Percentiles rank a stretch among this genome's conserved stretches.
These are phyloP conservation scores for Drosophila pseudotalamancana DNA, from an alignment of 2,888 invertebrate species.

Conservation along the genomic window DNA sequence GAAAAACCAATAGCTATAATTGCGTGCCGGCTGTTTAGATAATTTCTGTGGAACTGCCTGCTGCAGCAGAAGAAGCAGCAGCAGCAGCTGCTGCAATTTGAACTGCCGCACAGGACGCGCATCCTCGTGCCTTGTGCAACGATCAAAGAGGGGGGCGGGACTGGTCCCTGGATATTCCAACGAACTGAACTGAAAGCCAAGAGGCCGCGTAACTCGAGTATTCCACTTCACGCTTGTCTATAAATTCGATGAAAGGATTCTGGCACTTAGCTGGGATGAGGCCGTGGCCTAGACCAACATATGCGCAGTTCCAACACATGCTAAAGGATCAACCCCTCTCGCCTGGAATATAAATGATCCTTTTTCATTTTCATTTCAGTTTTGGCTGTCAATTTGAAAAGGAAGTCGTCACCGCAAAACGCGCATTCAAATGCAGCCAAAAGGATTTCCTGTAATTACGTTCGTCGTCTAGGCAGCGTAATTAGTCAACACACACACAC, in stretches of 20 bases:
- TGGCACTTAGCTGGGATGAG: conserved; percentile 52
- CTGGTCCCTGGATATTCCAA: conserved; percentile 10
- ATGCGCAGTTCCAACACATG: conserved; percentile 39
- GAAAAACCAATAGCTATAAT: conserved; percentile 48
- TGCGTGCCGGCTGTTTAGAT: conserved; percentile 39
- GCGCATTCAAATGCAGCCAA: conserved; percentile 56
- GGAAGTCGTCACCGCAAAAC: conserved; percentile 44
- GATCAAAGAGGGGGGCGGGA: conserved; percentile 18
- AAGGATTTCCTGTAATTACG: conserved; percentile 76
- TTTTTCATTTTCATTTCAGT: conserved; percentile 9
- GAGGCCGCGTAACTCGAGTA: conserved; percentile 66
- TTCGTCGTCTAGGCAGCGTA: conserved; percentile 38
- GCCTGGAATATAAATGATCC: conserved; percentile 48
- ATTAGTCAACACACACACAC: conserved; percentile 50
- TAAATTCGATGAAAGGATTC: conserved; percentile 62
- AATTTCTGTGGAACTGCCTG: conserved; percentile 43
- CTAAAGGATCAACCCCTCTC: conserved; percentile 29
- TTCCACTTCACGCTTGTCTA: conserved; percentile 63
- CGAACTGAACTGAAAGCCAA: conserved; percentile 28
- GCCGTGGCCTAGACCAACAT: conserved; percentile 13
- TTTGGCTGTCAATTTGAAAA: conserved; percentile 41
- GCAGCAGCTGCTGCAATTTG: conserved; percentile 51
- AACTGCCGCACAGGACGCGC: conserved; percentile 50
- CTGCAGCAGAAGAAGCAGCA: conserved; percentile 2
- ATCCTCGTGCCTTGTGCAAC: conserved; percentile 37